phyloP scores from a whole-genome alignment of 2,797 vertebrate genomes.

The Iguana delicatissima region DNA sequence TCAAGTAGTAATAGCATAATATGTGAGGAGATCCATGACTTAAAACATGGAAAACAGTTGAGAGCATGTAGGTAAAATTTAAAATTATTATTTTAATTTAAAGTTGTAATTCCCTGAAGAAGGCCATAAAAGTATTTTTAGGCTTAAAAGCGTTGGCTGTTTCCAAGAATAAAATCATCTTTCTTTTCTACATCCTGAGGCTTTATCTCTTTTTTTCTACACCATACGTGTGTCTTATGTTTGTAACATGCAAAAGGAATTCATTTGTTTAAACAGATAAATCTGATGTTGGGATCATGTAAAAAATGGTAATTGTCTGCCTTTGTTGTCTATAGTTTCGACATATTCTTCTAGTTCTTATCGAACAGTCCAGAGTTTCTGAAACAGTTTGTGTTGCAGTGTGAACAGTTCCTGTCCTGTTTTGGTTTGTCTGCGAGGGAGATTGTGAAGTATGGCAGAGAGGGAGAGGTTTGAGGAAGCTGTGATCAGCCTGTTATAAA shows the following conservation, averaged over 20 bases:
- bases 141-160: too few species aligned
- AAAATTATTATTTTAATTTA: too few species aligned
- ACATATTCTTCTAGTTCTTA: neutral
- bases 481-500: neutral
- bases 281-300: neutral
- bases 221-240: neutral
- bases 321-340: rapidly evolving
- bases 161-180: too few species aligned
- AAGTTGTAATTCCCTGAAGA: too few species aligned
- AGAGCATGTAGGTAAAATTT: too few species aligned
- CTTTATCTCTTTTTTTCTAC: too few species aligned
- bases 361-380: neutral
- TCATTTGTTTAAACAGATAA: neutral
- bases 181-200: too few species aligned
- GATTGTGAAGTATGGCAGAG: neutral
- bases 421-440: neutral
- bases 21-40: too few species aligned
- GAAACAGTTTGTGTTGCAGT: neutral
- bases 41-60: too few species aligned
- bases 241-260: slow-evolving; percentile 6
- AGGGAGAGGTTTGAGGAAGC: neutral
- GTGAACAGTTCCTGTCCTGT: neutral
- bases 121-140: too few species aligned
- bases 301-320: neutral
- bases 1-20: too few species aligned